These are phyloP conservation scores for Pseudomugil gertrudae DNA, from an alignment of 2,797 vertebrate genomes.

Conservation along the genomic window DNA sequence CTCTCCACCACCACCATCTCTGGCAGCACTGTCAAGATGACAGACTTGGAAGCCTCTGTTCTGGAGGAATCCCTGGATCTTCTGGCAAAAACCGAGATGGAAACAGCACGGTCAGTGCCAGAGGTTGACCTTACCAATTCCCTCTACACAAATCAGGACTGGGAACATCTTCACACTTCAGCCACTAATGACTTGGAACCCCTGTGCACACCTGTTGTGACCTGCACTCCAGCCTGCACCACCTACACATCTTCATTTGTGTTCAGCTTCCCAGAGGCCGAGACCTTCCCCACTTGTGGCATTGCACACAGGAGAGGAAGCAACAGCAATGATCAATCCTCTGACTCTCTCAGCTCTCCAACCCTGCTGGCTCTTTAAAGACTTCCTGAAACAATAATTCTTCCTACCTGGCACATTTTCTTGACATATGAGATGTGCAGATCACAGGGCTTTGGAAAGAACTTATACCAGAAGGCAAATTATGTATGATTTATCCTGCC, in stretches of 20 bases:
- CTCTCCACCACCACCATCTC: conserved; percentile 55
- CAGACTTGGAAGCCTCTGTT: conserved; percentile 79
- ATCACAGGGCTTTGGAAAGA: conserved; percentile 78
- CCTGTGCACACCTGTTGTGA: conserved; percentile 95
- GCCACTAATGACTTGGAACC: conserved; percentile 89
- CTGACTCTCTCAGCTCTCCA: conserved; percentile 94
- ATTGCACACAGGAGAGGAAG: conserved; percentile 89
- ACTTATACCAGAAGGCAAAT: conserved; percentile 72
- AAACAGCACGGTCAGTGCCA: conserved; percentile 91
- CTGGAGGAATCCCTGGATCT: conserved; percentile 93
- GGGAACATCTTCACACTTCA: conserved; percentile 90
- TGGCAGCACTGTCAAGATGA: conserved; percentile 70
- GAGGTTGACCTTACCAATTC: conserved; percentile 92
- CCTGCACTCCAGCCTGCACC: conserved; percentile 91
- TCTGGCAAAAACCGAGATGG: conserved; percentile 81
- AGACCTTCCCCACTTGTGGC: conserved; percentile 88
- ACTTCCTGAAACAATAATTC: conserved; percentile 56
- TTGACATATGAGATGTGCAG: conserved; percentile 55
- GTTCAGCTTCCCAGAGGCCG: conserved; percentile 93
- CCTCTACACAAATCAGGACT: conserved; percentile 91
- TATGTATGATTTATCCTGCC: conserved; percentile 66
- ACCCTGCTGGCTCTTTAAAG: conserved; percentile 96
- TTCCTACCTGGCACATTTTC: conserved; percentile 64
- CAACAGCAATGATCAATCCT: conserved; percentile 94
- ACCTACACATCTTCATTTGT: conserved; percentile 94